These are phyloP conservation scores for Lasioglossum albipes DNA, from an alignment of 1,140 invertebrate genomes.

Conservation along the genomic window DNA sequence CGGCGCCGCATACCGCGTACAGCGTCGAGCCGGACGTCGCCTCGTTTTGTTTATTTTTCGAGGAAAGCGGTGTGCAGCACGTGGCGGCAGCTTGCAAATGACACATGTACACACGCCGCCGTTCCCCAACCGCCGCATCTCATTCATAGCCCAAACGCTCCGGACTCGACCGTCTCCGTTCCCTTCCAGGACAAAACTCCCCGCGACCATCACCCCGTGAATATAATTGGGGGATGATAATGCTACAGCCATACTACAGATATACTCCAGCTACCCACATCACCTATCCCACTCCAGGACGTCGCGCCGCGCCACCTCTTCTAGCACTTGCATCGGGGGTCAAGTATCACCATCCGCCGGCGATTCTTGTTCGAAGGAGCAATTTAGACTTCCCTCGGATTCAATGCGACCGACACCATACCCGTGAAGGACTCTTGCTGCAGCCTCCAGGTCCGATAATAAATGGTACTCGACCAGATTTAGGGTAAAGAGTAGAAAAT, in stretches of 20 bases:
- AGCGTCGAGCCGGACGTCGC: slow-evolving; percentile 29
- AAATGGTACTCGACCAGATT: neutral
- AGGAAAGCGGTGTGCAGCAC: slow-evolving; percentile 58
- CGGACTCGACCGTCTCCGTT: slow-evolving; percentile 34
- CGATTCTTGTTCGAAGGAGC: neutral
- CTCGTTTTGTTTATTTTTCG: slow-evolving; percentile 61
- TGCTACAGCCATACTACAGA: neutral
- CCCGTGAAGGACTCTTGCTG: neutral
- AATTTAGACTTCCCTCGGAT: neutral
- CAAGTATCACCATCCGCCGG: neutral
- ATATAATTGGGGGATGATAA: slow-evolving; percentile 5
- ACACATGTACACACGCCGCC: slow-evolving; percentile 53
- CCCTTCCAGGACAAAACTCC: too few species aligned
- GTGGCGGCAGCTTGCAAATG: slow-evolving; percentile 62
- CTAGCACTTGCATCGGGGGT: neutral
- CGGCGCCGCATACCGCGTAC: neutral
- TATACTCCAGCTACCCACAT: neutral
- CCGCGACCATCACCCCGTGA: slow-evolving; percentile 5
- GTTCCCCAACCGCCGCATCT: slow-evolving; percentile 11
- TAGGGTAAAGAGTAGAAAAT: neutral
- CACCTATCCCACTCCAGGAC: neutral
- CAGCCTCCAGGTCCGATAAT: neutral
- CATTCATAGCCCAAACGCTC: slow-evolving; percentile 46
- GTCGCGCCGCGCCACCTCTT: neutral
- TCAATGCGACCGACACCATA: neutral